Conservation (phyloP, 2,888 invertebrate genomes). For the Melipona beecheii region DNA sequence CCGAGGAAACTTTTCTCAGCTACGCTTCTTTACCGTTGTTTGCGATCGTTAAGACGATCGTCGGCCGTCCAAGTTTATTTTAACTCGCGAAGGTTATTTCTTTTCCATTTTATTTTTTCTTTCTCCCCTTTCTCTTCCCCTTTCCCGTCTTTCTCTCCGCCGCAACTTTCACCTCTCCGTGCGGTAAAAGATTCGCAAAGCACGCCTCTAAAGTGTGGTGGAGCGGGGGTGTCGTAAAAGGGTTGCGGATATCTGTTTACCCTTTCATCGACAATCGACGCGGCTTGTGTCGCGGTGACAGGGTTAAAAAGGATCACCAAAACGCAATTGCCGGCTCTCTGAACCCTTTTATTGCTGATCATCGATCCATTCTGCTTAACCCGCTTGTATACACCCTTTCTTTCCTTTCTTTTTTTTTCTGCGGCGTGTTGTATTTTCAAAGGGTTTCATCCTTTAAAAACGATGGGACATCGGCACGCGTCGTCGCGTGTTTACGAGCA, state of each 20-base stretch:
- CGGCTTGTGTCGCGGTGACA: slow-evolving; percentile 71
- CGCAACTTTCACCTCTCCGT: slow-evolving; percentile 77
- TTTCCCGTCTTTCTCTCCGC: neutral
- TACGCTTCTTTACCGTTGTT: slow-evolving; percentile 55
- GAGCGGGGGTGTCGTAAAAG: slow-evolving; percentile 75
- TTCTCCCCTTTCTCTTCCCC: too few relatives aligned
- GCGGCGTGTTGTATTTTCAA: slow-evolving; percentile 77
- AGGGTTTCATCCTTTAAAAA: slow-evolving; percentile 67
- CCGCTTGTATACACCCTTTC: slow-evolving; percentile 77
- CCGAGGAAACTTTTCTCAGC: slow-evolving; percentile 55
- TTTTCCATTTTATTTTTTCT: neutral
- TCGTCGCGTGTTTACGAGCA: slow-evolving; percentile 60
- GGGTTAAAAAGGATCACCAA: slow-evolving; percentile 78
- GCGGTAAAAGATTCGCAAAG: slow-evolving; percentile 25
- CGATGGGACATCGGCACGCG: slow-evolving; percentile 57
- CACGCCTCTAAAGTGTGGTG: slow-evolving; percentile 10
- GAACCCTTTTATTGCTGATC: slow-evolving; percentile 83
- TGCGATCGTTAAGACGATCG: slow-evolving; percentile 55
- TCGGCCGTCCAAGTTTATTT: slow-evolving; percentile 22
- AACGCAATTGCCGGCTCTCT: slow-evolving; percentile 65
- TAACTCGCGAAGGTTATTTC: slow-evolving; percentile 11
- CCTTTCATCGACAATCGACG: slow-evolving; percentile 72
- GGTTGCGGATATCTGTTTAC: slow-evolving; percentile 73
- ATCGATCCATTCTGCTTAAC: slow-evolving; percentile 78
- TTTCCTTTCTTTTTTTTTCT: slow-evolving; percentile 67